A percentile compares a stretch with the other conserved stretches of the same genome.
Conservation (phyloP, 2,797 vertebrate genomes). For the Alectoris magna region DNA sequence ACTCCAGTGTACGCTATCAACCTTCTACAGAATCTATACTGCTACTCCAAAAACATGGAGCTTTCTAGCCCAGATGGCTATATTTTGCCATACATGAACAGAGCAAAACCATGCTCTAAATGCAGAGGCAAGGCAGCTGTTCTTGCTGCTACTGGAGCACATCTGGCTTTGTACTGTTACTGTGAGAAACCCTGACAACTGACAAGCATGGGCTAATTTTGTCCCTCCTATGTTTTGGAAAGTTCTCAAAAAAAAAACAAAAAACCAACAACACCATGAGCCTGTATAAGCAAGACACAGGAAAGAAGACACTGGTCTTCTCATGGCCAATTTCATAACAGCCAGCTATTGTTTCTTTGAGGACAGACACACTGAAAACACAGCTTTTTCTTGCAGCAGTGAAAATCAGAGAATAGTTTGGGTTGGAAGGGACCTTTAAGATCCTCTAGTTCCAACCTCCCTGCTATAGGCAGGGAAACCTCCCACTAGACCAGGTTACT, state of each 20-base stretch:
- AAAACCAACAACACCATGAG: accelerated
- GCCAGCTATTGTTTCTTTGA: not conserved
- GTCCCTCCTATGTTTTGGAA: not conserved
- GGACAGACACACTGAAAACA: not conserved
- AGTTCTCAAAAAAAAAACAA: not conserved
- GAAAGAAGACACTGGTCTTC: not conserved
- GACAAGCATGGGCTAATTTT: not conserved
- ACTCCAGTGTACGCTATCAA: not conserved
- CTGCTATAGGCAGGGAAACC: too few species aligned
- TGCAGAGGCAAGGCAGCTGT: not conserved
- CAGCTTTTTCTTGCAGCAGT: not conserved
- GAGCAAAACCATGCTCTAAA: not conserved
- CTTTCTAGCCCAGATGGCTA: not conserved
- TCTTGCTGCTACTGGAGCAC: not conserved
- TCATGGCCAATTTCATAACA: not conserved
- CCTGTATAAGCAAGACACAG: not conserved
- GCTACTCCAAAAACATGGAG: not conserved
- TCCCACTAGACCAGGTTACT: too few species aligned
- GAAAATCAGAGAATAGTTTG: not conserved
- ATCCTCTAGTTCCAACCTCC: too few species aligned
- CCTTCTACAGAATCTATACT: not conserved
- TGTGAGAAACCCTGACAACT: not conserved
- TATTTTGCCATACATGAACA: not conserved
- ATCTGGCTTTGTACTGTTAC: not conserved
- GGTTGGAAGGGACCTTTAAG: too few species aligned